Base-by-base conservation (phyloP, 2,113 vertebrate genomes). In the Cyanoramphus novaezelandiae region DNA sequence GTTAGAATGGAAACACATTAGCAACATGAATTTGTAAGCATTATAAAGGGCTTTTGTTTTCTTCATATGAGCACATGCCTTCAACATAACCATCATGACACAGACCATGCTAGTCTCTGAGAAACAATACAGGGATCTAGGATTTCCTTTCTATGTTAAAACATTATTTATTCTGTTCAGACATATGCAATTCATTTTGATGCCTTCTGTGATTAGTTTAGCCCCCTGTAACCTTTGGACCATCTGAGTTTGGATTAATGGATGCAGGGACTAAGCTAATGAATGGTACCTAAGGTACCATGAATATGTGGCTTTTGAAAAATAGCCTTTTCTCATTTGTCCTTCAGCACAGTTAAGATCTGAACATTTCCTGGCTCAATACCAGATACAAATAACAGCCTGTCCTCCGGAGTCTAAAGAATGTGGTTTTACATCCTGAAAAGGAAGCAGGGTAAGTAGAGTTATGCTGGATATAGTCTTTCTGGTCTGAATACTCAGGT, bases 1-100 rank as follows among this genome's bases (percentile, higher is more conserved):
- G 95, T 81, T 84, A 86, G 80, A 94, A 95, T 69, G 68, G 92
- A 85, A 97, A 81, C 33, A 86, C 24, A 82, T 69, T 19, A 83
- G 35, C 63, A 57, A 8, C 13, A 69, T 13, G 47, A 76, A 70
- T 62, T 63, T 74, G 6, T 17, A 47, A 83, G 31, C 49, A 81
- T 39, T 75, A 75, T 37, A 70, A 93, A 93, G 27, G 43, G 17
- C 35, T 91, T 88, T 92, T 84, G 31, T 50, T 50, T 88, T 82
- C 59, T 75, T 47, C 25, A 91, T 33, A 63, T 67, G 14, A 85
- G 76, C 6, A 52, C 18, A 20, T 11, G 50, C 27, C 39, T 65
- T 46, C 65, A 92, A 57, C 5, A 60, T 17, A 80, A 90, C 25
- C 43, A 75, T 41, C 9, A 6, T 6, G 17, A 82, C 24, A 79